Conservation (phyloP, 2,797 vertebrate species). For the Atherinosoma microstoma region DNA sequence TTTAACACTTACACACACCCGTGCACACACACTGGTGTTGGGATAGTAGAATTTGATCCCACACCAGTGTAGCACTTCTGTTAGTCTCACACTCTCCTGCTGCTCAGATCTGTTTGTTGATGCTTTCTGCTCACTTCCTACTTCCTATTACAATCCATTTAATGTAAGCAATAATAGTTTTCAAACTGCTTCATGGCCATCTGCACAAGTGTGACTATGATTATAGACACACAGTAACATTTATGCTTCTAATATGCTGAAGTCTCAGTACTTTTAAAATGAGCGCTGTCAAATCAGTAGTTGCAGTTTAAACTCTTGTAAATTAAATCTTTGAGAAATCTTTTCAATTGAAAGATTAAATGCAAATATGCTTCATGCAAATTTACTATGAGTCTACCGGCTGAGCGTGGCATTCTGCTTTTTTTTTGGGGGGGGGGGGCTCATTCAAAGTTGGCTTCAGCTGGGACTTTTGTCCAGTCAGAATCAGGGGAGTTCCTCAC, state of each 20-base stretch:
- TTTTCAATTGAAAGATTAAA: background rate
- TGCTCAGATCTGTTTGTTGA: background rate
- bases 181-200: background rate
- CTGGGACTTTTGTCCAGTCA: background rate
- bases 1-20: slow-evolving; percentile 44
- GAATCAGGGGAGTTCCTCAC: background rate
- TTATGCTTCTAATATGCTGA: too few species aligned
- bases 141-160: background rate
- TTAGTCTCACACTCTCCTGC: background rate
- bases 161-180: background rate
- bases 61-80: slow-evolving; percentile 1
- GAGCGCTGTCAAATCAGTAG: too few species aligned
- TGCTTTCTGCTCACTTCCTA: background rate
- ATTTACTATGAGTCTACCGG: background rate
- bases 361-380: background rate
- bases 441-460: background rate
- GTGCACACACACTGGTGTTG: slow-evolving; percentile 11
- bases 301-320: too few species aligned
- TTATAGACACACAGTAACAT: too few species aligned
- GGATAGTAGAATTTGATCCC: slow-evolving; percentile 22
- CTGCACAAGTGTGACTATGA: background rate
- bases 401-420: background rate
- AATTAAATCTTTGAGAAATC: too few species aligned
- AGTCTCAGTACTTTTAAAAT: too few species aligned
- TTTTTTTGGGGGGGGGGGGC: background rate